These are phyloP conservation scores for Polyodon spathula DNA, from an alignment of 2,113 vertebrate species.

Conservation along the genomic window DNA sequence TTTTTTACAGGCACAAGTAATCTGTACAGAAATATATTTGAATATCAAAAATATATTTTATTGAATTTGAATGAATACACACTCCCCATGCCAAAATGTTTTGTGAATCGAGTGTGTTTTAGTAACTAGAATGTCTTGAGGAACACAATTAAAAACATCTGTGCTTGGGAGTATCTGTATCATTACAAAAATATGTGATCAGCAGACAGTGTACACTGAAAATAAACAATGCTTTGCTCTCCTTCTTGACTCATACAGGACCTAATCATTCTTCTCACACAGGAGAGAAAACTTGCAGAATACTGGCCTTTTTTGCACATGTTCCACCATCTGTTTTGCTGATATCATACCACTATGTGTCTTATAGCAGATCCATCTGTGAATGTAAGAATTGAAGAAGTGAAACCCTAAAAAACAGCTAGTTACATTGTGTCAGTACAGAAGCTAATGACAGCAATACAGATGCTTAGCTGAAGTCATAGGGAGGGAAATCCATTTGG, in stretches of 20 bases:
- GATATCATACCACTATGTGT: too few relatives aligned
- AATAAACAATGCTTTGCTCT: neutral
- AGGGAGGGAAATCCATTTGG: too few relatives aligned
- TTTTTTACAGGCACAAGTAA: too few relatives aligned
- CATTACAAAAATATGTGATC: neutral
- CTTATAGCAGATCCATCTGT: too few relatives aligned
- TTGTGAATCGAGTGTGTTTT: neutral
- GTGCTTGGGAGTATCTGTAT: slow-evolving; percentile 3
- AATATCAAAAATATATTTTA: too few relatives aligned
- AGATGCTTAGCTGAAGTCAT: too few relatives aligned
- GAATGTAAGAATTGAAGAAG: too few relatives aligned
- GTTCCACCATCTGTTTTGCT: neutral
- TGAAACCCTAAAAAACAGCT: too few relatives aligned
- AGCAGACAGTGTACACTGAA: neutral
- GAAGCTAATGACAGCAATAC: too few relatives aligned
- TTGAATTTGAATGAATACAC: slow-evolving; percentile 1
- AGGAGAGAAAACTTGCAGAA: too few relatives aligned
- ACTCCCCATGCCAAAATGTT: neutral
- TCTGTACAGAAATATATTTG: too few relatives aligned
- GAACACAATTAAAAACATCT: neutral
- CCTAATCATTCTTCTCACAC: slow-evolving; percentile 14
- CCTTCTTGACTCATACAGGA: neutral
- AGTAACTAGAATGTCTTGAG: neutral
- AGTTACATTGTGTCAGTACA: too few relatives aligned
- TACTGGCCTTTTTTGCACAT: neutral